Conservation (phyloP, 2,797 vertebrate genomes). For the Sarcoramphus papa region DNA sequence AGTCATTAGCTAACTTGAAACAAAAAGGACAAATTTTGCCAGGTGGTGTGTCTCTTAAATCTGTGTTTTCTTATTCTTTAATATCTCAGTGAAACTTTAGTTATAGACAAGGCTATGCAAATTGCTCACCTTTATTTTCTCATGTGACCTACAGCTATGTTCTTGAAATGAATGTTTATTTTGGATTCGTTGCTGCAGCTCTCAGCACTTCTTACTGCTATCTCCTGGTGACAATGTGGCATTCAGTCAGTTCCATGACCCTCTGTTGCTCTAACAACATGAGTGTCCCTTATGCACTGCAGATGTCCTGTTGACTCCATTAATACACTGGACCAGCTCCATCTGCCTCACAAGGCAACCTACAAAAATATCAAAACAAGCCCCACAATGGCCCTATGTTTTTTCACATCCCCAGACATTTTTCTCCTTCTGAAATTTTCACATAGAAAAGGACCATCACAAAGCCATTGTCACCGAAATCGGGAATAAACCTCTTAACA, state of each 20-base stretch:
- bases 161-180: constrained; percentile 24
- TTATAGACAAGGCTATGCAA: not conserved
- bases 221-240: not conserved
- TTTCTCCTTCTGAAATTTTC: not conserved
- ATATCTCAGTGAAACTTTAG: not conserved
- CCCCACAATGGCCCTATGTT: not conserved
- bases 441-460: not conserved
- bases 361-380: not conserved
- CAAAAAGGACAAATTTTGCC: not conserved
- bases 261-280: not conserved
- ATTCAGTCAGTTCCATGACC: not conserved
- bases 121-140: not conserved
- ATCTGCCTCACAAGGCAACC: not conserved
- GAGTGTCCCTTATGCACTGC: accelerated
- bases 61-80: not conserved
- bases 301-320: not conserved
- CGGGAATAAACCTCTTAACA: too few relatives aligned
- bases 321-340: not conserved
- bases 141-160: not conserved
- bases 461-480: not conserved
- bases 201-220: constrained; percentile 22
- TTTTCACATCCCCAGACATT: not conserved
- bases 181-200: constrained; percentile 1
- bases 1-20: not conserved
- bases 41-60: not conserved